phyloP scores from a whole-genome alignment of 2,797 vertebrate genomes.

The Menidia menidia region DNA sequence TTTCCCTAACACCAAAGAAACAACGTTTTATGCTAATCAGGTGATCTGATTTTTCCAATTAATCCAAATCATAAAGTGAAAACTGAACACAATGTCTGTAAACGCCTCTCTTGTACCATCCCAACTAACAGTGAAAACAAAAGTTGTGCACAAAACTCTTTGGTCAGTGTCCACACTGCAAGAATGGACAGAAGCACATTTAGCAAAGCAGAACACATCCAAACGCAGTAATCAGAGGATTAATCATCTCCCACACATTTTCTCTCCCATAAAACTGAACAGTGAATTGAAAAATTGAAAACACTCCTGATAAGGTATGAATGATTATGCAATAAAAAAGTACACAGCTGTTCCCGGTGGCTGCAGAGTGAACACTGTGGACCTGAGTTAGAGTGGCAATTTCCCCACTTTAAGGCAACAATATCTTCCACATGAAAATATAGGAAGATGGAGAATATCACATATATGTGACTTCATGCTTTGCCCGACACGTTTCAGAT shows the following conservation, averaged over 20 bases:
- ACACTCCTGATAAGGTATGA: neutral
- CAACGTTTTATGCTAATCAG: neutral
- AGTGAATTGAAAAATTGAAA: neutral
- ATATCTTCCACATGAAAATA: neutral
- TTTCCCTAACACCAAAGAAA: too few relatives aligned
- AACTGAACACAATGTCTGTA: conserved; percentile 4
- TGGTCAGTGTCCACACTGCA: conserved; percentile 25
- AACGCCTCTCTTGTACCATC: conserved; percentile 24
- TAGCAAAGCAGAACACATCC: neutral
- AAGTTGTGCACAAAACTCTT: conserved; percentile 30
- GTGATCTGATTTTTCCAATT: neutral
- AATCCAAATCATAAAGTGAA: neutral
- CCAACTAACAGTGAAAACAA: conserved; percentile 15
- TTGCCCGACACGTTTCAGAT: neutral
- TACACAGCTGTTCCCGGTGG: too few relatives aligned
- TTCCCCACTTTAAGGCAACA: neutral
- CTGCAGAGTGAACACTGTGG: too few relatives aligned
- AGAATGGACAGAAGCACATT: neutral
- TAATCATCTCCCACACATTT: neutral
- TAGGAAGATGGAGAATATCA: too few relatives aligned
- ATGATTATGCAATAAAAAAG: too few relatives aligned
- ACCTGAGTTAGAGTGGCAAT: neutral
- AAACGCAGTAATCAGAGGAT: neutral
- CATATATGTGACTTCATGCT: neutral
- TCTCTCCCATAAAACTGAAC: neutral